Base-by-base conservation (phyloP, 2,888 invertebrate species). In the Thecophora atra region DNA sequence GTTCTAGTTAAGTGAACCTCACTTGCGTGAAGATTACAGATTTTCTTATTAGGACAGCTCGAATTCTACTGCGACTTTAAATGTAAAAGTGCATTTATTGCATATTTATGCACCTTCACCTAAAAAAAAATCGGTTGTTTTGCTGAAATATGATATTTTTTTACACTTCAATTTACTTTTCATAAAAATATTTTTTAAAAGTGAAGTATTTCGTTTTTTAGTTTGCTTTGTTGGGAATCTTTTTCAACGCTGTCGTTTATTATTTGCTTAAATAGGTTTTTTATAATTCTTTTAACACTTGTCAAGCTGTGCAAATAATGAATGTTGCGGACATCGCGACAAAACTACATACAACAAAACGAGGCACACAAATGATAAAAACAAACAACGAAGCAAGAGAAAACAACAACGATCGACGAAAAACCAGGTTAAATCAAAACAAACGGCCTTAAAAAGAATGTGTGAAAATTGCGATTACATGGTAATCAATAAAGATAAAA, bases 391-490 rank as follows among this genome's bases (percentile, higher is more conserved):
- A 37, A 37, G 3, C 26, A 24, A 26, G 26, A 58, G 24, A 58
- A 24, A 58, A 54, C 26, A 24, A 26, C 28, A 24, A 58, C 8
- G 28, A 24, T 26, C 58, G 21, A n/a, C 8, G 21, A n/a, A 54
- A n/a, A 54, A 19, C 19, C 54, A 54, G 54, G 54, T 19, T 19
- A 11, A 58, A 58, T 24, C 58, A 28, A 15, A 44, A 47, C 28
- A 17, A 47, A 64, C 47, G 64, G 47, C 64, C 64, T 64, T 64
- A 47, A 24, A 26, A 64, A n/a, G 64, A 64, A 64, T 64, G 64
- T 24, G 64, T 47, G 64, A 64, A 64, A 44, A 64, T 64, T 47
- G 64, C n/a, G 17, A 64, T 64, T 64, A 24, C 44, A 64, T 24
- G 64, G 44, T 47, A 47, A 64, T 64, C 64, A 64, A 44, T 21